Evolutionary conservation across 2,888 invertebrate genomes (phyloP).

Genomic region (Zygothrica quintamaculata): DNA sequence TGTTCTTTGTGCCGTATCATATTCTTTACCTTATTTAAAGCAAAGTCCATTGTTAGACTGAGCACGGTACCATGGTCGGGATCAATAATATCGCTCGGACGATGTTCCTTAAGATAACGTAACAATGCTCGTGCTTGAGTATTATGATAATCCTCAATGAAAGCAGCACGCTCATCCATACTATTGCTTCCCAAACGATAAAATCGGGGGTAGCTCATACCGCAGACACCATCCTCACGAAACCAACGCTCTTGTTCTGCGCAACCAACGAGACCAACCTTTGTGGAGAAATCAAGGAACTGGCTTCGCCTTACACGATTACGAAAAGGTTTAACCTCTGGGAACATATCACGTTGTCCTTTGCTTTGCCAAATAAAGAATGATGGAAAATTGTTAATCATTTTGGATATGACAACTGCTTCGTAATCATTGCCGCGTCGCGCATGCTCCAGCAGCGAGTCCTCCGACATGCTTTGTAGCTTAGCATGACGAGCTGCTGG

Average conservation of each 20-base stretch:
- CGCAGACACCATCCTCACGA: slow-evolving; percentile 74
- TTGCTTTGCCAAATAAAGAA: slow-evolving; percentile 90
- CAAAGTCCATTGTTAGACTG: slow-evolving; percentile 61
- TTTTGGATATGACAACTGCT: slow-evolving; percentile 86
- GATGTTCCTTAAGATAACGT: slow-evolving; percentile 85
- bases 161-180: slow-evolving; percentile 77
- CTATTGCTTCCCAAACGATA: slow-evolving; percentile 72
- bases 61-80: slow-evolving; percentile 85
- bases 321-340: slow-evolving; percentile 73
- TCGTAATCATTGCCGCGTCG: slow-evolving; percentile 82
- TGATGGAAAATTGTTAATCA: slow-evolving; percentile 87
- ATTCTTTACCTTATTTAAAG: slow-evolving; percentile 60
- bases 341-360: slow-evolving; percentile 70
- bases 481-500: slow-evolving; percentile 79
- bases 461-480: slow-evolving; percentile 79
- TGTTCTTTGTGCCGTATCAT: slow-evolving; percentile 70
- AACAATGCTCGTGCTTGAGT: slow-evolving; percentile 92
- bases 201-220: slow-evolving; percentile 89
- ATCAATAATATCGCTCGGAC: slow-evolving; percentile 82
- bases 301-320: slow-evolving; percentile 79
- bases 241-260: slow-evolving; percentile 82
- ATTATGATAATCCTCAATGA: slow-evolving; percentile 88
- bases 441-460: slow-evolving; percentile 76
- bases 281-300: slow-evolving; percentile 85
- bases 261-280: slow-evolving; percentile 85